Conservation (phyloP, 2,888 invertebrate genomes). For the Maniola hyperantus region DNA sequence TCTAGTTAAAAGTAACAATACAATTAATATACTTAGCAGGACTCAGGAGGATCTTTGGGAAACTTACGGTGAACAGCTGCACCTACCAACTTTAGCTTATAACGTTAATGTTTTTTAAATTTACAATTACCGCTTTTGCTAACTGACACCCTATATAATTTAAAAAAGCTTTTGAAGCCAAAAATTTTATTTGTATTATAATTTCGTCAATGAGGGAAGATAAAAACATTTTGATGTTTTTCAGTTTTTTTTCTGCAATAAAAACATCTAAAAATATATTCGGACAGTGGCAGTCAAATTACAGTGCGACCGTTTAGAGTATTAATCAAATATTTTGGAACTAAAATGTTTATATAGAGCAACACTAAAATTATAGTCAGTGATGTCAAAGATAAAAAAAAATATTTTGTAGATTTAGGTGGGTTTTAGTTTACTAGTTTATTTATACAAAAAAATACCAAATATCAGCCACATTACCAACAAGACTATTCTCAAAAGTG, state of each 20-base stretch:
- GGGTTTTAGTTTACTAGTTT: no score
- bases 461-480: no score
- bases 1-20: not conserved
- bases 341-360: no score
- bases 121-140: slow-evolving; percentile 70
- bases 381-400: no score
- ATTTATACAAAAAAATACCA: no score
- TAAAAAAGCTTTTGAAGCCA: slow-evolving; percentile 73
- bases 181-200: slow-evolving; percentile 71
- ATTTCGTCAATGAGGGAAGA: slow-evolving; percentile 80
- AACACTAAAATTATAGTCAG: no score
- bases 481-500: no score
- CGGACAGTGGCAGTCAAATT: slow-evolving; percentile 29
- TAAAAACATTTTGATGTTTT: slow-evolving; percentile 79
- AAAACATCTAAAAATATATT: slow-evolving; percentile 11
- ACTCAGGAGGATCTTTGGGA: not conserved
- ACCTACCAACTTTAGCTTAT: slow-evolving; percentile 48
- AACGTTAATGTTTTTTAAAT: slow-evolving; percentile 74
- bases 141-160: slow-evolving; percentile 81
- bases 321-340: no score
- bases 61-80: not conserved
- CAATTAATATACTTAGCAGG: no score
- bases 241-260: slow-evolving; percentile 52
- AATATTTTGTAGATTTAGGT: no score
- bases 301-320: no score